Conservation (phyloP, 2,797 vertebrate genomes). For the Mus spretus region DNA sequence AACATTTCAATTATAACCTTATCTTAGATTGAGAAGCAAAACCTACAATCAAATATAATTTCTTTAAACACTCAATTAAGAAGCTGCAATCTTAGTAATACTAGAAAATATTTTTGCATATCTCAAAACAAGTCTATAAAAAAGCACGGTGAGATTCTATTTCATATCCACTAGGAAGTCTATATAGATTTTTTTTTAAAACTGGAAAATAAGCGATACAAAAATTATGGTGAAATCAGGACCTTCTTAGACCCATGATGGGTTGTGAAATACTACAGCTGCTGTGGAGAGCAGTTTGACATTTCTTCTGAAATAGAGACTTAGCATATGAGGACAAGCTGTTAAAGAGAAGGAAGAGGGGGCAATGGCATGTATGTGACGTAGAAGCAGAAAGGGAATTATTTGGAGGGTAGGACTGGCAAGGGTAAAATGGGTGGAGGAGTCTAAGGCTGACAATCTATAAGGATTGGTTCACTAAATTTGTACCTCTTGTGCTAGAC, state of each 20-base stretch:
- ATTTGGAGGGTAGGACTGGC: not conserved
- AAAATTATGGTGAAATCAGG: slow-evolving; percentile 6
- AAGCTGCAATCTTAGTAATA: slow-evolving; percentile 19
- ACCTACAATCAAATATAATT: slow-evolving; percentile 14
- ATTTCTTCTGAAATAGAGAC: not conserved
- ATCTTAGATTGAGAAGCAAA: slow-evolving; percentile 1
- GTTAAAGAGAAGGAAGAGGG: not conserved
- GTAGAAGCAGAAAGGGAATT: not conserved
- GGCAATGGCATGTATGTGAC: not conserved
- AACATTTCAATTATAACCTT: not conserved
- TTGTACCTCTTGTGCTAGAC: not conserved
- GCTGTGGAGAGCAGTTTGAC: not conserved
- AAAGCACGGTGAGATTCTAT: not conserved
- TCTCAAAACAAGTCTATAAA: not conserved
- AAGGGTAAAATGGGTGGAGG: not conserved
- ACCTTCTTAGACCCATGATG: not conserved
- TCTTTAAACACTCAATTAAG: not conserved
- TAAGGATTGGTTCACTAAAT: not conserved
- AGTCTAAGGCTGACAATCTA: not conserved
- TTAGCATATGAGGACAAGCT: not conserved
- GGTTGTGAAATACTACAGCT: not conserved
- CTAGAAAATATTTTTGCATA: slow-evolving; percentile 35
- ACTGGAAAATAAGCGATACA: not conserved
- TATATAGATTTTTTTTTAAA: not conserved
- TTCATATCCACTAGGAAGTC: not conserved